These are phyloP conservation scores for Hippoglossus stenolepis DNA, from an alignment of 2,113 vertebrate genomes.

Conservation along the genomic window DNA sequence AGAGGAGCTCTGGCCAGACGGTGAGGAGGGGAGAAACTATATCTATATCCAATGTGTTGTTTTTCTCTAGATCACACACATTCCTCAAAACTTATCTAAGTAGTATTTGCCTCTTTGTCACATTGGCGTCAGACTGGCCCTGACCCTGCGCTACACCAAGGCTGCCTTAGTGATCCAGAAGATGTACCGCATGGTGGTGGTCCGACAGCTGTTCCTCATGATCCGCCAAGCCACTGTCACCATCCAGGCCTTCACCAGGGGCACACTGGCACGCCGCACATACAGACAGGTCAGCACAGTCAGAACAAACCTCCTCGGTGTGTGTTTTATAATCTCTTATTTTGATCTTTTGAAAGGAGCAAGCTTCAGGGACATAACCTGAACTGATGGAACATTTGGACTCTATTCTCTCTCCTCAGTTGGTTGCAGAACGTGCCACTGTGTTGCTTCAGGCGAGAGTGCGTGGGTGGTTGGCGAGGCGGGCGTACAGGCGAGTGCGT, in stretches of 20 bases:
- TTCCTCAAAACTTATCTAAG: too few species aligned
- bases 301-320: too few species aligned
- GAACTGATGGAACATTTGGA: background rate
- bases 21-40: conserved; percentile 62
- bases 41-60: too few species aligned
- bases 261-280: conserved; percentile 62
- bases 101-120: background rate
- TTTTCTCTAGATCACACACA: too few species aligned
- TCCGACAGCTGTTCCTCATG: conserved; percentile 67
- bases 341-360: background rate
- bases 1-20: conserved; percentile 79
- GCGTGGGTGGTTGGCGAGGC: conserved; percentile 81
- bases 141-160: conserved; percentile 70
- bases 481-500: conserved; percentile 50
- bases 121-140: conserved; percentile 56
- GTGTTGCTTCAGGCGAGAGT: conserved; percentile 77
- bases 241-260: conserved; percentile 83
- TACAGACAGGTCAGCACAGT: conserved; percentile 67
- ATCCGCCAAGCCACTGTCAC: conserved; percentile 71
- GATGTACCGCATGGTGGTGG: conserved; percentile 76
- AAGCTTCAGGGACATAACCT: background rate
- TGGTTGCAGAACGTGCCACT: conserved; percentile 71
- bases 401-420: conserved; percentile 56
- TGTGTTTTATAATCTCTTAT: background rate
- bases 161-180: conserved; percentile 83